Base-by-base conservation (phyloP, 2,797 vertebrate genomes). In the Aquila chrysaetos region DNA sequence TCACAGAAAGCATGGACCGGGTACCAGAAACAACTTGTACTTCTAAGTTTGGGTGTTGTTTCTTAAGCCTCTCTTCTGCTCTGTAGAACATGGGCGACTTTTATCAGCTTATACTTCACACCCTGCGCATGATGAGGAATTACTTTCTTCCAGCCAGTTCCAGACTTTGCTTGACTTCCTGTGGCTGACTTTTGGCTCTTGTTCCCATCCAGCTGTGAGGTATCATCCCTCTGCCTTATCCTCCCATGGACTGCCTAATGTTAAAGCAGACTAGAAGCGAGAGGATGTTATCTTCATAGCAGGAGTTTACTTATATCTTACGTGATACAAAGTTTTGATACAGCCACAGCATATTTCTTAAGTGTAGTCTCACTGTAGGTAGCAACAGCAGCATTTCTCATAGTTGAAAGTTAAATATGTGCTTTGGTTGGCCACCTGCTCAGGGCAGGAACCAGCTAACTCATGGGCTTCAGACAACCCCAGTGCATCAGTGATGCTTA, bases 131-230 rank as follows among this genome's bases (percentile, higher is more conserved):
- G 78, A 75, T 41, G 60, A 94, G 64, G 49, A 88, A 70, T 79
- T 78, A 44, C n/a, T 81, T 88, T 64, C 73, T 95, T 85, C 68
- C 56, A 88, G 64, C 43, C n/a, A 18, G 35, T 43, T 93, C 37
- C 46, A 83, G 85, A 51, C 43, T 76, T 79, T 74, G 18, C 67
- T 73, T 79, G 51, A 30, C 56, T 96, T 94, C 69, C 72, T 44
- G 33, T 70, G 78, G 75, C 69, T 95, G 81, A 75, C 51, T 88
- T 74, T 57, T 0, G 2, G 44, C 78, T 80, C 78, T 77, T 77
- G 43, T 77, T 95, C 51, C 39, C 27, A 16, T 81, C 85, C 69
- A 81, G 76, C 94, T 96, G 91, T 53, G 91, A 92, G 64, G 18
- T 88, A 53, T 94, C 63, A 73, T 92, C 61, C 73, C 16, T 92